phyloP scores from a whole-genome alignment of 1,140 invertebrate genomes.

The Bombyx mori region DNA sequence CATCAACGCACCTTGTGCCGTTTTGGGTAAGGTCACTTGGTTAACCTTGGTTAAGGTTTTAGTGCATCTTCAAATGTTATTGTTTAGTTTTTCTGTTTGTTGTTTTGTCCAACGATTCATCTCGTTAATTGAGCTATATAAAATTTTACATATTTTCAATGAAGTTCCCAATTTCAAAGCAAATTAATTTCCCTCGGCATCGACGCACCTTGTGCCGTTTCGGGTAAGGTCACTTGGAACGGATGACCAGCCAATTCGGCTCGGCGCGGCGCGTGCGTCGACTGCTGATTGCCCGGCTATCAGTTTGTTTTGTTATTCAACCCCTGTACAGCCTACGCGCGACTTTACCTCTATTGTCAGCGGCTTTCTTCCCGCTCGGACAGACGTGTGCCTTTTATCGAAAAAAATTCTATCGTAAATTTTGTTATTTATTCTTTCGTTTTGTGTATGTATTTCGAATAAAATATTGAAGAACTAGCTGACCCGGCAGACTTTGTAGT shows the following conservation, averaged over 20 bases:
- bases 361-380: slow-evolving; percentile 10
- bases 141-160: no score
- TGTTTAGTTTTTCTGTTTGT: slow-evolving; percentile 7
- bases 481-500: no score
- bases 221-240: slow-evolving; percentile 15
- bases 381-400: no score
- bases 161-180: no score
- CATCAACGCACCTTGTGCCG: slow-evolving; percentile 16
- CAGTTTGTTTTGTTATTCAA: slow-evolving; percentile 16
- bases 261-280: slow-evolving; percentile 10
- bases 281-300: slow-evolving; percentile 10
- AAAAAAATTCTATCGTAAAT: no score
- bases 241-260: slow-evolving; percentile 14
- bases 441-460: no score
- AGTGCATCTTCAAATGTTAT: slow-evolving; percentile 23
- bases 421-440: no score
- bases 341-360: slow-evolving; percentile 4
- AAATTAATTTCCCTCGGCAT: slow-evolving; percentile 8
- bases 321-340: slow-evolving; percentile 6
- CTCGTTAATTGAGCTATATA: no score
- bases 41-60: slow-evolving; percentile 18
- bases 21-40: slow-evolving; percentile 17
- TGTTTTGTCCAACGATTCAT: no score
- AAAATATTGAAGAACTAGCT: no score
- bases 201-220: slow-evolving; percentile 18